A percentile compares a stretch with the other conserved stretches of the same genome.
phyloP scores from a whole-genome alignment of 1,140 invertebrate genomes.

The Formica exsecta region DNA sequence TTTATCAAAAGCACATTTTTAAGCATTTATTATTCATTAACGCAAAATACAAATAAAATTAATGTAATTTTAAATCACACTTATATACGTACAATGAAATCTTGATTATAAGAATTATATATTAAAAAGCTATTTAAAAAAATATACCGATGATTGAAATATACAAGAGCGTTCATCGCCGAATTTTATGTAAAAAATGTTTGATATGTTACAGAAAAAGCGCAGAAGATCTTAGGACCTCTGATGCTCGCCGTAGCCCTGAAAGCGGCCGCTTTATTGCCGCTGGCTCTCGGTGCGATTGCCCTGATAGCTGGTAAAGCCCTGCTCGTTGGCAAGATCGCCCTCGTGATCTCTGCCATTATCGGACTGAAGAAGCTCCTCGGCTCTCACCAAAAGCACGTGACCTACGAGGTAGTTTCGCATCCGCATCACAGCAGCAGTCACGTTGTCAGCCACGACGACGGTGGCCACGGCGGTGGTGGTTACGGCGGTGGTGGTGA shows the following conservation, averaged over 20 bases:
- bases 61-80: background rate
- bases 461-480: slow-evolving; percentile 88
- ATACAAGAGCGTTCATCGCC: too few species aligned
- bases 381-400: slow-evolving; percentile 89
- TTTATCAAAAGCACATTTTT: background rate
- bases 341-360: slow-evolving; percentile 92
- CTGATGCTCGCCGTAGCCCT: slow-evolving; percentile 91
- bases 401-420: slow-evolving; percentile 94
- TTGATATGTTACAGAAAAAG: slow-evolving; percentile 88
- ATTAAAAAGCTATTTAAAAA: background rate
- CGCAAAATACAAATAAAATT: background rate
- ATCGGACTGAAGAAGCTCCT: slow-evolving; percentile 94
- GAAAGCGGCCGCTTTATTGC: slow-evolving; percentile 92
- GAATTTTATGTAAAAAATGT: background rate
- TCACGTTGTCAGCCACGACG: slow-evolving; percentile 88
- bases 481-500: slow-evolving; percentile 87
- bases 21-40: background rate
- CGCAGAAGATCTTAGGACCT: slow-evolving; percentile 92
- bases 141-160: background rate
- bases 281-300: slow-evolving; percentile 92
- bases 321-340: slow-evolving; percentile 93
- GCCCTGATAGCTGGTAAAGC: slow-evolving; percentile 94
- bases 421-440: slow-evolving; percentile 92
- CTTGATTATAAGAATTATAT: too few species aligned
- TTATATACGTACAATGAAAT: background rate